Evolutionary conservation across 2,888 invertebrate species (phyloP), one percentile per base, ranked within the genome.

Genomic region (Aphelenchoides bicaudatus): DNA sequence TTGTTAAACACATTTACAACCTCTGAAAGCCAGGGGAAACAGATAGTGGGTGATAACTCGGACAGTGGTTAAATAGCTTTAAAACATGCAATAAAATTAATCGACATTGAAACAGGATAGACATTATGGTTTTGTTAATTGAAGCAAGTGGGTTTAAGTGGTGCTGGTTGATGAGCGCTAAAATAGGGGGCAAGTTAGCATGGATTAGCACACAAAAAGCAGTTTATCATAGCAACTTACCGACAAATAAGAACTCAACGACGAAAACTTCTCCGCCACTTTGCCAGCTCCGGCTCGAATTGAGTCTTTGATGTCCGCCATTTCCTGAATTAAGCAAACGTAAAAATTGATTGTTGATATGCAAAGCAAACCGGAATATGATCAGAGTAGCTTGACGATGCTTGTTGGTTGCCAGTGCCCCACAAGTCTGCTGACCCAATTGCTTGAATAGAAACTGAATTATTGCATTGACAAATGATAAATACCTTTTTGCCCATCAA

Each of bases 351-450:
- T 43, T 13, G 6, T 43, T 8, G 6, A 43, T 8, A 43, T 8
- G 13, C 38, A 4, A 31, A 39, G n/a, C 51, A n/a, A n/a, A 56
- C 49, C 4, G 67, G 67, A n/a, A 67, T 63, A 23, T 70, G 71
- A 16, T 59, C 62, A 19, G 67, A 61, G 49, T 71, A 67, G 46
- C 59, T 56, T 23, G 39, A 34, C 21, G 46, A 38, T 27, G 65
- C 59, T 10, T 48, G 43, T 23, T 63, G 72, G 23, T 74, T 72
- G 29, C 78, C 75, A 39, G 84, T 84, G 29, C 88, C 88, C 84
- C 96, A 98, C 81, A 90, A 89, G 81, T 98, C 96, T 2, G 91
- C 89, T 21, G 93, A 94, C 25, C 94, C 94, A 81, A 98, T 94
- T 81, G 90, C 88, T 30, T n/a, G n/a, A n/a, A 19, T 28, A n/a